Conservation (phyloP, 2,888 invertebrate genomes). For the Heteromurus nitidus region DNA sequence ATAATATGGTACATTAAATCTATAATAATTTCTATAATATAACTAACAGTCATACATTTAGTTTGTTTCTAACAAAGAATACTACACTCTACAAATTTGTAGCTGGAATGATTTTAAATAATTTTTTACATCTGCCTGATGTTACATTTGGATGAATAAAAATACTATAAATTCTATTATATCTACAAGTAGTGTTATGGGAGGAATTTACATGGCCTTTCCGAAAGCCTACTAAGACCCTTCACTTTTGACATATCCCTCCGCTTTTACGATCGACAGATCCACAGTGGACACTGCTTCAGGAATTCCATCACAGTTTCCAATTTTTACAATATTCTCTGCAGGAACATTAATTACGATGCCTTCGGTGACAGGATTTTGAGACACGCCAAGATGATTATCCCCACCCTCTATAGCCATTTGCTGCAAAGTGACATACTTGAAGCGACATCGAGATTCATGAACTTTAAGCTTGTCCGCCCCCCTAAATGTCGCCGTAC, state of each 20-base stretch:
- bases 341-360: conserved; percentile 65
- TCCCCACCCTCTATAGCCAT: conserved; percentile 62
- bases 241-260: conserved; percentile 53
- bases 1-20: conserved; percentile 37
- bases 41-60: neutral
- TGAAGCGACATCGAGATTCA: conserved; percentile 67
- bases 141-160: conserved; percentile 27
- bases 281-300: conserved; percentile 66
- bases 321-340: conserved; percentile 61
- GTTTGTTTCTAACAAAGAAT: conserved; percentile 30
- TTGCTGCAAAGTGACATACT: conserved; percentile 63
- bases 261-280: conserved; percentile 63
- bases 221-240: conserved; percentile 57
- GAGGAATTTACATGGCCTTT: conserved; percentile 23
- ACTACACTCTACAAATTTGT: conserved; percentile 31
- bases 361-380: conserved; percentile 62
- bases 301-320: conserved; percentile 63
- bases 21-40: conserved; percentile 6
- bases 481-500: conserved; percentile 64
- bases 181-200: conserved; percentile 4
- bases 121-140: conserved; percentile 38
- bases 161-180: conserved; percentile 9
- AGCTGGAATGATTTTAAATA: conserved; percentile 54
- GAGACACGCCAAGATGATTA: conserved; percentile 54
- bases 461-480: conserved; percentile 65